Percentiles rank a stretch among this genome's conserved stretches.
Conservation (phyloP, 2,113 vertebrate genomes). For the Lates calcarifer region DNA sequence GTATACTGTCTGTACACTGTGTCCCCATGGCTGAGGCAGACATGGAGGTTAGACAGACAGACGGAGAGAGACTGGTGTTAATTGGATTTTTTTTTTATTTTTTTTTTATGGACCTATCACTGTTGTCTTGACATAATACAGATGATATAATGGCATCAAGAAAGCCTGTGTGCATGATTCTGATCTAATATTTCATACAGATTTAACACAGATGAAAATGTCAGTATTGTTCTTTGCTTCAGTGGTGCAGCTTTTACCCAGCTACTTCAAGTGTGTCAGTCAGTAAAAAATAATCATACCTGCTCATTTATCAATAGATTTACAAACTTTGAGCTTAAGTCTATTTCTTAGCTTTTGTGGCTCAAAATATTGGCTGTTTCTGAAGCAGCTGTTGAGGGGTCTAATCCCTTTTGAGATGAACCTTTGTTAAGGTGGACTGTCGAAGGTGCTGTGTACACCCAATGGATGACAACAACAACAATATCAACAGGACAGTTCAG, state of each 20-base stretch:
- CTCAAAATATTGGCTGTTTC: background rate
- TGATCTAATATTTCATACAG: constrained; percentile 1
- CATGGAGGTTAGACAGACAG: constrained; percentile 35
- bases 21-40: constrained; percentile 69
- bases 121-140: constrained; percentile 1
- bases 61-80: constrained; percentile 26
- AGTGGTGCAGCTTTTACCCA: background rate
- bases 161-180: background rate
- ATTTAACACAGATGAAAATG: background rate
- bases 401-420: constrained; percentile 18
- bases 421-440: constrained; percentile 20
- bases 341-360: constrained; percentile 5
- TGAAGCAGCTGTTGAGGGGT: constrained; percentile 11
- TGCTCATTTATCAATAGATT: background rate
- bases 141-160: background rate
- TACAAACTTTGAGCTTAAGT: constrained; percentile 18
- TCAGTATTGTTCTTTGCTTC: background rate
- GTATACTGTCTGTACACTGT: constrained; percentile 71
- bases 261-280: background rate
- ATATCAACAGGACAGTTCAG: background rate
- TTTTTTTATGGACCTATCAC: background rate
- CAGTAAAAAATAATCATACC: background rate
- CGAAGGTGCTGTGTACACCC: background rate
- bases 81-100: constrained; percentile 25
- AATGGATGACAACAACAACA: no score